phyloP scores from a whole-genome alignment of 2,888 invertebrate species.

The Chorisops tibialis region DNA sequence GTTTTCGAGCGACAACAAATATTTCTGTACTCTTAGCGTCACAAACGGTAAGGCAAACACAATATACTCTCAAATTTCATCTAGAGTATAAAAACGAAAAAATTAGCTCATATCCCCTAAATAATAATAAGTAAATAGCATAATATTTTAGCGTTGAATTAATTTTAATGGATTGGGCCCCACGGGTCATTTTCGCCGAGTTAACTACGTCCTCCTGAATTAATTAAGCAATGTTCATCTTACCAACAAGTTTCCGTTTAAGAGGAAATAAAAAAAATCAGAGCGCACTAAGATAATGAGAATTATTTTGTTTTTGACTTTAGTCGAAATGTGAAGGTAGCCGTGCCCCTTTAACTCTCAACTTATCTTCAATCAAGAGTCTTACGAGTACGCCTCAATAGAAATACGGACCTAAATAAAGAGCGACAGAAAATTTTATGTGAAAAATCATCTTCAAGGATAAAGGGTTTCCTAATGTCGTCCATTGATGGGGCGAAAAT shows the following conservation, averaged over 20 bases:
- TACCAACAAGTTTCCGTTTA: not conserved
- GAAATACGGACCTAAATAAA: not conserved
- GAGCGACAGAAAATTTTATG: not conserved
- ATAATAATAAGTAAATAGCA: too few species aligned
- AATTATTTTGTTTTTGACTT: not conserved
- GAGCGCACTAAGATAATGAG: not conserved
- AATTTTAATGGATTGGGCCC: too few species aligned
- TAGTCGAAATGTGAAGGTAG: not conserved
- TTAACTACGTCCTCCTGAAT: conserved; percentile 2
- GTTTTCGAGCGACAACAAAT: too few species aligned
- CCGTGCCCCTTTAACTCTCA: not conserved
- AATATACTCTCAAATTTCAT: too few species aligned
- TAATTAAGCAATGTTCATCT: not conserved
- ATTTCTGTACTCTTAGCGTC: too few species aligned
- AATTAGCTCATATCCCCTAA: too few species aligned
- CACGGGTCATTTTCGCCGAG: not conserved
- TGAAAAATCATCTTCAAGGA: not conserved
- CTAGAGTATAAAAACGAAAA: too few species aligned
- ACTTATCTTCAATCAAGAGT: not conserved
- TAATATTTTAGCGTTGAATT: too few species aligned
- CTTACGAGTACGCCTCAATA: not conserved
- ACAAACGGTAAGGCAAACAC: too few species aligned
- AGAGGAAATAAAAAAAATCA: too few species aligned
- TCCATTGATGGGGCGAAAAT: not conserved
- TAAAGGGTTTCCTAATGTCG: not conserved